These are phyloP conservation scores for Spheniscus humboldti DNA, from an alignment of 2,797 vertebrate genomes.

Conservation along the genomic window DNA sequence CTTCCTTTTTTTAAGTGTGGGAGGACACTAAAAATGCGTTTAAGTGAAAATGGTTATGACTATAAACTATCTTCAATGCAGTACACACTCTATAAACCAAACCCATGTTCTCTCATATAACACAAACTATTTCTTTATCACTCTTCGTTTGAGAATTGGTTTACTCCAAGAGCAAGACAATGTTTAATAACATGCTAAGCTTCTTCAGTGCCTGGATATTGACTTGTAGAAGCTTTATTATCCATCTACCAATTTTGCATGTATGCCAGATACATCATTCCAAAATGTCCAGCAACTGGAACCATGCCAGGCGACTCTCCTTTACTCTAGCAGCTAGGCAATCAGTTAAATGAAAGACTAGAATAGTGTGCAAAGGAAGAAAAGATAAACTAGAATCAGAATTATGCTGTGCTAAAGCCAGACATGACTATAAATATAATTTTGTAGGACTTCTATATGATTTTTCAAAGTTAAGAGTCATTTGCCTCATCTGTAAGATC, in stretches of 20 bases:
- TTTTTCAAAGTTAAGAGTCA: background rate
- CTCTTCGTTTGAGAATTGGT: background rate
- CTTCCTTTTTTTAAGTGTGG: background rate
- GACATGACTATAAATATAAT: background rate
- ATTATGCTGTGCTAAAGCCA: background rate
- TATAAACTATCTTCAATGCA: background rate
- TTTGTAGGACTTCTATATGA: background rate
- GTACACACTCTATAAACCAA: background rate
- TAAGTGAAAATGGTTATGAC: background rate
- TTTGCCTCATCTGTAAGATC: background rate
- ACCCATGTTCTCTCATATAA: background rate
- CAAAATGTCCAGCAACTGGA: background rate
- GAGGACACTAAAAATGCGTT: background rate
- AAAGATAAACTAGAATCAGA: background rate
- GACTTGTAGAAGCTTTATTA: background rate
- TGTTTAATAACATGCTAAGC: background rate
- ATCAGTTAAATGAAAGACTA: background rate
- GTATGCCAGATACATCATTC: background rate
- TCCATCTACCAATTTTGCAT: background rate
- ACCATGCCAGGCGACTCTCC: background rate
- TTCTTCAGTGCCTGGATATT: background rate
- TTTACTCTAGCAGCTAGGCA: background rate
- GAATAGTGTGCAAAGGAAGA: background rate
- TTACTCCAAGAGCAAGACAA: background rate
- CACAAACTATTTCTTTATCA: background rate